Conservation (phyloP, 1,140 invertebrate genomes). For the Berghia stephanieae region DNA sequence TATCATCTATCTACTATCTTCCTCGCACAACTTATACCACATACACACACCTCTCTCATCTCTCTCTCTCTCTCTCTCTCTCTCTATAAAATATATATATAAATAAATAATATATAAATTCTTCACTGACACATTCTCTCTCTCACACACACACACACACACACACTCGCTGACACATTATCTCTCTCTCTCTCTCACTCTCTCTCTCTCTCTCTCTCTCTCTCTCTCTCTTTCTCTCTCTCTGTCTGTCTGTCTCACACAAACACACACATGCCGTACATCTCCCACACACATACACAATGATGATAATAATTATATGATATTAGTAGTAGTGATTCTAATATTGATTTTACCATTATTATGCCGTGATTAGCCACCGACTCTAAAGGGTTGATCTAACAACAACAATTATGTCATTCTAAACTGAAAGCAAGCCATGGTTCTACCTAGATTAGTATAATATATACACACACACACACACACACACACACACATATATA, state of each 20-base stretch:
- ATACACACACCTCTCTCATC: too few relatives aligned
- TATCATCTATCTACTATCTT: too few relatives aligned
- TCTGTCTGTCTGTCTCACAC: neutral
- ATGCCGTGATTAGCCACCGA: neutral
- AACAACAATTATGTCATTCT: neutral
- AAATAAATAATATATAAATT: neutral
- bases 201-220: neutral
- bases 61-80: too few relatives aligned
- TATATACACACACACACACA: too few relatives aligned
- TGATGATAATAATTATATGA: neutral
- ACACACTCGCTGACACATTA: too few relatives aligned
- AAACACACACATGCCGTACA: neutral
- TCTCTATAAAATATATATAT: too few relatives aligned
- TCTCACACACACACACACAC: constrained; percentile 13
- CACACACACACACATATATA: too few relatives aligned
- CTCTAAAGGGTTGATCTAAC: too few relatives aligned
- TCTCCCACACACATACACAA: neutral
- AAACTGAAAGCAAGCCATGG: neutral
- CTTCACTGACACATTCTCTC: neutral
- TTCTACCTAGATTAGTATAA: neutral
- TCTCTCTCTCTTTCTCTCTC: neutral
- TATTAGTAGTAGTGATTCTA: neutral
- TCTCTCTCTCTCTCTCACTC: neutral
- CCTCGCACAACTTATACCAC: too few relatives aligned
- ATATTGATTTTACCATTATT: neutral